phyloP scores from a whole-genome alignment of 2,113 vertebrate species.

The Aptenodytes patagonicus region DNA sequence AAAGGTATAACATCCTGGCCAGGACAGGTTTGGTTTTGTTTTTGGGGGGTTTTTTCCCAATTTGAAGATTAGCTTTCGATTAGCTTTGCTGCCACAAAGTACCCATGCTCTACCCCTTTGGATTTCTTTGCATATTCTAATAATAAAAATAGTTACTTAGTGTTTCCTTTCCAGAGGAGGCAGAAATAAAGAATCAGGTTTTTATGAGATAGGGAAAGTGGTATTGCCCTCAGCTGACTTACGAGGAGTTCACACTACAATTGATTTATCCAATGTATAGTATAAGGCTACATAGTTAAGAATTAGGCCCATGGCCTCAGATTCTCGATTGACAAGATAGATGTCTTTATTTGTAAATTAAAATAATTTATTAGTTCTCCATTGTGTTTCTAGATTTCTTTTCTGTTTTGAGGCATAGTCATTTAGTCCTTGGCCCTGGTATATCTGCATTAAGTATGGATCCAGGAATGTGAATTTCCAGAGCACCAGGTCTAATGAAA shows the following conservation, averaged over 20 bases:
- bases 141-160: neutral
- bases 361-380: neutral
- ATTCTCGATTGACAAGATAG: neutral
- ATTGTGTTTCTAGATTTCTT: neutral
- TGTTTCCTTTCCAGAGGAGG: neutral
- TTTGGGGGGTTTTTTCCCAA: neutral
- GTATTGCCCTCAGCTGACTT: neutral
- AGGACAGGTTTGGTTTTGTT: neutral
- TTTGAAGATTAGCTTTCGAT: neutral
- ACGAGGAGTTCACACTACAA: neutral
- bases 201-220: neutral
- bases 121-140: neutral
- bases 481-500: neutral
- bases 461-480: neutral
- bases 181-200: neutral
- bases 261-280: neutral
- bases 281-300: neutral
- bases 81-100: neutral
- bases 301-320: neutral
- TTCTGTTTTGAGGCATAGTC: neutral
- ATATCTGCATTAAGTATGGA: neutral
- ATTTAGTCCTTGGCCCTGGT: neutral
- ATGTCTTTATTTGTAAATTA: neutral
- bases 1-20: neutral
- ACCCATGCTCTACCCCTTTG: neutral